Base-by-base conservation (phyloP, 2,113 vertebrate species). In the Anguilla japonica region DNA sequence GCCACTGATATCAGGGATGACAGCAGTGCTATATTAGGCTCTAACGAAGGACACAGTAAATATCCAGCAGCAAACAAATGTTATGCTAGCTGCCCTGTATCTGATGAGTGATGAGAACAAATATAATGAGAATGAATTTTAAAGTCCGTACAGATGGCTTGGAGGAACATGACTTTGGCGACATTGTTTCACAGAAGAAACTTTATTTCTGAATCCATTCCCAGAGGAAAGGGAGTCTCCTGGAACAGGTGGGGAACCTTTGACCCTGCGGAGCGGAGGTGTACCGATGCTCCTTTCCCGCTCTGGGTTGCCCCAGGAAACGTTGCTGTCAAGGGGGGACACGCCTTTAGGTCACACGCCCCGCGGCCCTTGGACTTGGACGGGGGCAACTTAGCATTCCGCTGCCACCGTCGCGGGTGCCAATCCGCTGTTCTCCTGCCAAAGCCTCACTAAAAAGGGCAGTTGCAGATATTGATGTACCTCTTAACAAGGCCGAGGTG, bases 391-490 rank as follows among this genome's bases (percentile, higher is more conserved):
- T 75, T 75, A 75, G n/a, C 71, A 75, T 75, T 75, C 71, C n/a
- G n/a, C 71, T 75, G 22, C 71, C 71, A 75, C 34, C 34, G 34
- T 75, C n/a, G n/a, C n/a, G 71, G n/a, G 26, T 75, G 71, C 29
- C 71, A 75, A 75, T 75, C 71, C 11, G n/a, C 20, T 34, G 71
- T 34, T 75, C 71, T 75, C 71, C 71, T 75, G 71, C 71, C 71
- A 75, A 75, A n/a, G 26, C 71, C n/a, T 34, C 71, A 34, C 71
- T 75, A 75, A 75, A 75, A 75, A 75, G 71, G 71, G 26, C 71
- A 75, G 71, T 75, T 26, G 71, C 71, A 75, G 71, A 75, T 75
- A 75, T 75, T 75, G 71, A 75, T 75, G 71, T 75, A 75, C 71
- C 71, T 75, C n/a, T 75, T 75, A 75, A 75, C 71, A 75, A 75